Conservation (phyloP, 2,888 invertebrate species). For the Ormyrus thymus region DNA sequence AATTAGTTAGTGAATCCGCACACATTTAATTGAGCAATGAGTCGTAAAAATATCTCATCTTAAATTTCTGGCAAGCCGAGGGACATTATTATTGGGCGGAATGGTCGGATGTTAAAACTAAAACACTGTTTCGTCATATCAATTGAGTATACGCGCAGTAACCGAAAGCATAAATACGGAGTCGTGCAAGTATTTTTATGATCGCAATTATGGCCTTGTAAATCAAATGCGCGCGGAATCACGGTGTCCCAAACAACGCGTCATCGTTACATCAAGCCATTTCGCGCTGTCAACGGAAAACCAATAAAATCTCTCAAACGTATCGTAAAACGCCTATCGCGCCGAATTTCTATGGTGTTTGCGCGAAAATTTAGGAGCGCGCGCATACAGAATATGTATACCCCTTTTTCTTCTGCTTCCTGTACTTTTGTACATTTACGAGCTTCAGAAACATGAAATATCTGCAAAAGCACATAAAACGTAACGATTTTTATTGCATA, state of each 20-base stretch:
- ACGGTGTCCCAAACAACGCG: conserved; percentile 39
- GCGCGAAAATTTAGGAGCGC: not conserved
- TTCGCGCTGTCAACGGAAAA: conserved; percentile 40
- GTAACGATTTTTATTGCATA: not conserved
- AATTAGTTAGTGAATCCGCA: no score
- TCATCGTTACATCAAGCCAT: conserved; percentile 41
- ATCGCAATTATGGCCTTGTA: conserved; percentile 51
- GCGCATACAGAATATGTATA: not conserved
- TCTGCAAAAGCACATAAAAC: not conserved
- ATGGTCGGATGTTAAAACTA: conserved; percentile 24
- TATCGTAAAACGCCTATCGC: conserved; percentile 40
- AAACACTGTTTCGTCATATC: conserved; percentile 45
- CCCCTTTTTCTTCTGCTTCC: not conserved
- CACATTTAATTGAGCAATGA: no score
- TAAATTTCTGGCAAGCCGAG: no score
- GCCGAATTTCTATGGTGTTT: conserved; percentile 10
- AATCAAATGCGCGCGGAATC: conserved; percentile 39
- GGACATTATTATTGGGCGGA: no score
- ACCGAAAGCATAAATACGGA: conserved; percentile 20
- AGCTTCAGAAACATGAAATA: not conserved
- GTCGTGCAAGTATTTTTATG: conserved; percentile 46
- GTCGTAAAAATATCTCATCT: no score
- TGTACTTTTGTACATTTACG: not conserved
- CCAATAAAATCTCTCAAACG: conserved; percentile 43
- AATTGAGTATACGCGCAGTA: conserved; percentile 36